Percentiles rank a stretch among this genome's conserved stretches.
phyloP scores from a whole-genome alignment of 2,113 vertebrate species.

The Corydoras maculifer region DNA sequence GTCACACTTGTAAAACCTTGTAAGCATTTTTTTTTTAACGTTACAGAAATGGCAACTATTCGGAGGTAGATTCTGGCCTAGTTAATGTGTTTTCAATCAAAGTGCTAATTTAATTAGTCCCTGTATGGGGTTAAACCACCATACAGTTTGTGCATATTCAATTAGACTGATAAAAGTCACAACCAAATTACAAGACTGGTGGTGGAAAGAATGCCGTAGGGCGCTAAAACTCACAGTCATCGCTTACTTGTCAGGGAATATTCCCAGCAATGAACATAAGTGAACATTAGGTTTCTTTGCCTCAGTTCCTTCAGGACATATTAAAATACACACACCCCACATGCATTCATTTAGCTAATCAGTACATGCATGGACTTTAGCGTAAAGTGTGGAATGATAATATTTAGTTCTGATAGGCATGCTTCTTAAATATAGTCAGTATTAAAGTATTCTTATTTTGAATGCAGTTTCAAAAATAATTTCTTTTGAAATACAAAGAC shows the following conservation, averaged over 20 bases:
- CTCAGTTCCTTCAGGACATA: constrained; percentile 54
- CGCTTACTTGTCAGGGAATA: constrained; percentile 63
- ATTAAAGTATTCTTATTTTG: too few species aligned
- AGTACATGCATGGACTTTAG: constrained; percentile 66
- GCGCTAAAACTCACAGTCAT: constrained; percentile 46
- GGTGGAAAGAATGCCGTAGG: constrained; percentile 64
- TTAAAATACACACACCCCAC: constrained; percentile 60
- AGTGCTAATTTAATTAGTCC: constrained; percentile 44
- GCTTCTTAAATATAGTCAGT: too few species aligned
- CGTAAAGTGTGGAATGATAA: constrained; percentile 65
- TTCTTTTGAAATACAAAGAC: too few species aligned
- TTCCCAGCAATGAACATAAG: constrained; percentile 63
- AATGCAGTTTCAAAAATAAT: too few species aligned
- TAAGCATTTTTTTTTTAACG: constrained; percentile 14
- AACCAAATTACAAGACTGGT: constrained; percentile 59
- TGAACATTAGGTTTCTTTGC: constrained; percentile 37
- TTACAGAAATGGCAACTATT: constrained; percentile 18
- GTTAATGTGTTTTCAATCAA: constrained; percentile 39
- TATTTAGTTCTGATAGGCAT: constrained; percentile 57
- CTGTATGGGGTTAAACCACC: constrained; percentile 35
- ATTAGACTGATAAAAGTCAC: constrained; percentile 60
- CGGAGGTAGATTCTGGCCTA: constrained; percentile 17
- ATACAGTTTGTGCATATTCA: constrained; percentile 51
- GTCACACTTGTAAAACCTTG: background rate
- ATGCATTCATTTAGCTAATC: constrained; percentile 64